Conservation (phyloP, 2,797 vertebrate genomes). For the Melanotaenia parkinsoni region DNA sequence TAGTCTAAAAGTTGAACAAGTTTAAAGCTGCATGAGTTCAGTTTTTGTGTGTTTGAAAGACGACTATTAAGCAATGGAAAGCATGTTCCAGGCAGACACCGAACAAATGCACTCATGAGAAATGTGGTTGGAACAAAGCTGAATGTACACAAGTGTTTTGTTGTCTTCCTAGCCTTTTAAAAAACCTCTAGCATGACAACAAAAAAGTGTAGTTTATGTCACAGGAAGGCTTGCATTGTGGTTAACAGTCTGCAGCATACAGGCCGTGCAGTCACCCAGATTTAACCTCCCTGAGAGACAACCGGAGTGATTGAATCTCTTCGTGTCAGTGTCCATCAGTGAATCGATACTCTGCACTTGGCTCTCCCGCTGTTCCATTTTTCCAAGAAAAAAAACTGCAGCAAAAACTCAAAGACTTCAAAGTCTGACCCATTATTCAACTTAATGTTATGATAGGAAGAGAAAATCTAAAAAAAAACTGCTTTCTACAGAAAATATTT, state of each 20-base stretch:
- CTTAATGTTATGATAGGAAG: neutral
- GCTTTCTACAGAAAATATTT: neutral
- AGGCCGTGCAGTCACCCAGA: constrained; percentile 11
- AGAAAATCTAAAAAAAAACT: neutral
- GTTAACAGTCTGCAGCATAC: constrained; percentile 6
- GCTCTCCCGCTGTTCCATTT: neutral
- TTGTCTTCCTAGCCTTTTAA: neutral
- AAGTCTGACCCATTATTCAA: neutral
- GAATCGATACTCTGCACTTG: neutral
- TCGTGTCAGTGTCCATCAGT: neutral
- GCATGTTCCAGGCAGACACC: neutral
- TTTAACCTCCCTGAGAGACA: constrained; percentile 21
- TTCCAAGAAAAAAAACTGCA: neutral
- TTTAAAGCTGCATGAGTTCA: constrained; percentile 24
- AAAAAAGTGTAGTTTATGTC: constrained; percentile 6
- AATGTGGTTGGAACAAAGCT: neutral
- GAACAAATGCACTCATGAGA: neutral
- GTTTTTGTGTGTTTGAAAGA: neutral
- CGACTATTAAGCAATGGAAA: neutral
- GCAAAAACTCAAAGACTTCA: neutral
- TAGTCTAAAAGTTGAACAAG: constrained; percentile 1
- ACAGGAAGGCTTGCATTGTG: neutral
- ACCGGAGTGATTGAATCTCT: constrained; percentile 13
- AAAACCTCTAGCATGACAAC: neutral
- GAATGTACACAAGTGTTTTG: neutral